Evolutionary conservation across 2,888 invertebrate species (phyloP).

Genomic region (Theretra japonica): DNA sequence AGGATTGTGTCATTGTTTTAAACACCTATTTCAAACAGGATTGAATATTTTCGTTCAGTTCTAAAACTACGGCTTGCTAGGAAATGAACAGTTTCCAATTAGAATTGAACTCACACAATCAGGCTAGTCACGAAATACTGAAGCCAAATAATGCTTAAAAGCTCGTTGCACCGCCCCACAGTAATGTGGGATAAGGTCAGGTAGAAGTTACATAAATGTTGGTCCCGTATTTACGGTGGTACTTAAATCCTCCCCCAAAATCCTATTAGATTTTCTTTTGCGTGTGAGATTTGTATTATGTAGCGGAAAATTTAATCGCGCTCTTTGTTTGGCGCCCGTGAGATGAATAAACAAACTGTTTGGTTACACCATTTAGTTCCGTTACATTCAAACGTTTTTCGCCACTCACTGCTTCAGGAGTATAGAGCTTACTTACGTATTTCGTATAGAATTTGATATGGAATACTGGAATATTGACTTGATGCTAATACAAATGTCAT

Average conservation of each 20-base stretch:
- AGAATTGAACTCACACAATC: too few relatives aligned
- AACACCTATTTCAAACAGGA: too few relatives aligned
- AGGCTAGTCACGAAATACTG: too few relatives aligned
- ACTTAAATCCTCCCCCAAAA: conserved; percentile 21
- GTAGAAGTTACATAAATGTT: not conserved
- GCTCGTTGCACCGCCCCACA: too few relatives aligned
- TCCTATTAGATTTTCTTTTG: conserved; percentile 55
- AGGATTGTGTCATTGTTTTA: too few relatives aligned
- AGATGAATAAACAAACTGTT: conserved; percentile 73
- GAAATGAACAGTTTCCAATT: too few relatives aligned
- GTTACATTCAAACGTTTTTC: conserved; percentile 31
- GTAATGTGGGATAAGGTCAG: too few relatives aligned
- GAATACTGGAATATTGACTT: too few relatives aligned
- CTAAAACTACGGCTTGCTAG: too few relatives aligned
- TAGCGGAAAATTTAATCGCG: conserved; percentile 79
- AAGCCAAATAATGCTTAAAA: too few relatives aligned
- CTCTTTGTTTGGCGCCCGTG: conserved; percentile 73
- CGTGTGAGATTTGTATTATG: conserved; percentile 69
- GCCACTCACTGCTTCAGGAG: conserved; percentile 20
- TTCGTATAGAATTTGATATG: not conserved
- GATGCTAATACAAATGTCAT: too few relatives aligned
- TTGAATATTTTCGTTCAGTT: too few relatives aligned
- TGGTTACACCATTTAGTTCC: conserved; percentile 17
- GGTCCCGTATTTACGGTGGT: conserved; percentile 41
- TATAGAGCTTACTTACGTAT: not conserved